phyloP scores from a whole-genome alignment of 2,113 vertebrate species.

The Mus spicilegus region DNA sequence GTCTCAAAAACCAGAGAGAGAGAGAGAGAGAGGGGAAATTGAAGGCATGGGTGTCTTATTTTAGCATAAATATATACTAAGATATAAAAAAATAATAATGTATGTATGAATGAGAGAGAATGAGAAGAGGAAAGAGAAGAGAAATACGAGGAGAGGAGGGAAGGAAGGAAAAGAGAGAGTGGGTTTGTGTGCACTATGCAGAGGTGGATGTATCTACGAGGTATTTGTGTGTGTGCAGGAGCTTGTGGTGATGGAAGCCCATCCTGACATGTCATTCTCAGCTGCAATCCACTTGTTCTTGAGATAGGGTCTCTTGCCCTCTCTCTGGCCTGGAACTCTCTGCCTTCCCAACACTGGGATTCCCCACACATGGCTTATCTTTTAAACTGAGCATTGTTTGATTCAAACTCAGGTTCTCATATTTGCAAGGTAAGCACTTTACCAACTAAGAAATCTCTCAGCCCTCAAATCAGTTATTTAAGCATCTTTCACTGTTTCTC shows the following conservation, averaged over 20 bases:
- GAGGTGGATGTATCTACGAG: too few species aligned
- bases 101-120: background rate
- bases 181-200: background rate
- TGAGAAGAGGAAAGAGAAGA: background rate
- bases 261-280: background rate
- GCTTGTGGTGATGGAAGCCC: background rate
- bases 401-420: background rate
- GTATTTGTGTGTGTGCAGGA: background rate
- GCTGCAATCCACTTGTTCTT: background rate
- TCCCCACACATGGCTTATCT: background rate
- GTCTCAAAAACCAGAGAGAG: too few species aligned
- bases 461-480: background rate
- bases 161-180: background rate
- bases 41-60: background rate
- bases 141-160: background rate
- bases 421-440: background rate
- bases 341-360: background rate
- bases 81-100: background rate
- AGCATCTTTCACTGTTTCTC: background rate
- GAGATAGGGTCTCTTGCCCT: background rate
- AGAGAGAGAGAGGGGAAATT: background rate
- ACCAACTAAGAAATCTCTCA: background rate
- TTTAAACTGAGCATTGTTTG: background rate
- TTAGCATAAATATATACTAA: constrained; percentile 25
- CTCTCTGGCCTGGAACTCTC: background rate